Evolutionary conservation across 2,113 vertebrate genomes (phyloP).

Genomic region (Brachyistius frenatus): DNA sequence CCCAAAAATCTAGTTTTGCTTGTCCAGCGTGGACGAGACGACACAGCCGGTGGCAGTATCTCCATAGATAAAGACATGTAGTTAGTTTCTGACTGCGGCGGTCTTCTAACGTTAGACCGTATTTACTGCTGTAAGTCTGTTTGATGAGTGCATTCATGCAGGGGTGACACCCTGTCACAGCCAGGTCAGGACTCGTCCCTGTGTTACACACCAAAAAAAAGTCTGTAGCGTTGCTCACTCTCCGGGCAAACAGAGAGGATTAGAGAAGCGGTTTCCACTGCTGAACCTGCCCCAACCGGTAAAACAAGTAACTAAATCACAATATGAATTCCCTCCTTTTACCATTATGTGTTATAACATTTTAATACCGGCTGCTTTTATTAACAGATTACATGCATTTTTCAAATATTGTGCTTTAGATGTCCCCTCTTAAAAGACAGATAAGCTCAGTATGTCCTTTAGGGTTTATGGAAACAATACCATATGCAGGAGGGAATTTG

Average conservation of each 20-base stretch:
- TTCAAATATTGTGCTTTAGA: no score
- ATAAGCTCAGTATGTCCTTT: no score
- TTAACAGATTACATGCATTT: no score
- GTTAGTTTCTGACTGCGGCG: background rate
- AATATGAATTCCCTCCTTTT: no score
- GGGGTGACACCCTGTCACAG: constrained; percentile 64
- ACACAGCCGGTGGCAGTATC: background rate
- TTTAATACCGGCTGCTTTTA: no score
- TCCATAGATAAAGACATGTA: no score
- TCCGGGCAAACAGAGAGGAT: background rate
- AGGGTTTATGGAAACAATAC: background rate
- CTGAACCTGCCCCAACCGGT: constrained; percentile 12
- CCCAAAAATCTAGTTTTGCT: background rate
- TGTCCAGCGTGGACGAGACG: background rate
- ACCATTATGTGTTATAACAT: no score
- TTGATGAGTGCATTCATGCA: background rate
- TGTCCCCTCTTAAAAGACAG: no score
- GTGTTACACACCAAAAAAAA: background rate
- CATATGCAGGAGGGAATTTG: background rate
- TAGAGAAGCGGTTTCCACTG: background rate
- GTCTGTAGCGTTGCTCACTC: background rate
- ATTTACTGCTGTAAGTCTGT: constrained; percentile 3
- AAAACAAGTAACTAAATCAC: background rate
- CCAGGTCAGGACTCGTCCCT: constrained; percentile 8
- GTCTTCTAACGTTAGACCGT: no score